phyloP scores from a whole-genome alignment of 2,113 vertebrate genomes.

The Piprites chloris region DNA sequence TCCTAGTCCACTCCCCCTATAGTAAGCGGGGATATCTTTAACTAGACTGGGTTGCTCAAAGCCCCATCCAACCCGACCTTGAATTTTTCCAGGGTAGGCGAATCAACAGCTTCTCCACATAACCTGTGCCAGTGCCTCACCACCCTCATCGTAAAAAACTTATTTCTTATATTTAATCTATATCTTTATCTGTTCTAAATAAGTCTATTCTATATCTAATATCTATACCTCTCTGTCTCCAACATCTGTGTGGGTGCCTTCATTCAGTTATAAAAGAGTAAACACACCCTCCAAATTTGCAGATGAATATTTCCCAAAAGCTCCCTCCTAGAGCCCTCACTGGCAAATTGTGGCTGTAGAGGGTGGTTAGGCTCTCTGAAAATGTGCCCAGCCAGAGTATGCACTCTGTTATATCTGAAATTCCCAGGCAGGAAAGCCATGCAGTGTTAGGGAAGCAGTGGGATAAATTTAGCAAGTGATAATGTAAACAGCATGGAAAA shows the following conservation, averaged over 20 bases:
- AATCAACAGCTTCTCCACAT: not conserved
- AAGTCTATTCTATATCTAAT: not conserved
- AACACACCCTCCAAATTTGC: not conserved
- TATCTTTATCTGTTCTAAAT: not conserved
- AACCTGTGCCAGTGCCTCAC: not conserved
- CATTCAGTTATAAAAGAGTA: not conserved
- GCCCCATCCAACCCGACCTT: not conserved
- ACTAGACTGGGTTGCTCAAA: not conserved
- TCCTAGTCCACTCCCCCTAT: not conserved
- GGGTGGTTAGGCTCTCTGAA: not conserved
- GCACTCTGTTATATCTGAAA: not conserved
- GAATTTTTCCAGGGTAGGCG: not conserved
- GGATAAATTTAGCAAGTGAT: conserved; percentile 42
- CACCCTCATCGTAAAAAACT: too few species aligned
- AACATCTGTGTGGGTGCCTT: not conserved
- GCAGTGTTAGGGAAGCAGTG: not conserved
- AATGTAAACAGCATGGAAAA: conserved; percentile 42
- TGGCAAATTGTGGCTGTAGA: not conserved
- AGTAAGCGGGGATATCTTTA: not conserved
- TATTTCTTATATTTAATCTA: not conserved
- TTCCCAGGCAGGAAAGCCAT: not conserved
- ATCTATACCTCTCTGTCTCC: not conserved
- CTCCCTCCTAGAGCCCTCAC: not conserved
- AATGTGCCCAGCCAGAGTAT: not conserved
- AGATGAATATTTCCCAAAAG: not conserved